Base-by-base conservation (phyloP, 2,888 invertebrate species). In the Lasioglossum morio region DNA sequence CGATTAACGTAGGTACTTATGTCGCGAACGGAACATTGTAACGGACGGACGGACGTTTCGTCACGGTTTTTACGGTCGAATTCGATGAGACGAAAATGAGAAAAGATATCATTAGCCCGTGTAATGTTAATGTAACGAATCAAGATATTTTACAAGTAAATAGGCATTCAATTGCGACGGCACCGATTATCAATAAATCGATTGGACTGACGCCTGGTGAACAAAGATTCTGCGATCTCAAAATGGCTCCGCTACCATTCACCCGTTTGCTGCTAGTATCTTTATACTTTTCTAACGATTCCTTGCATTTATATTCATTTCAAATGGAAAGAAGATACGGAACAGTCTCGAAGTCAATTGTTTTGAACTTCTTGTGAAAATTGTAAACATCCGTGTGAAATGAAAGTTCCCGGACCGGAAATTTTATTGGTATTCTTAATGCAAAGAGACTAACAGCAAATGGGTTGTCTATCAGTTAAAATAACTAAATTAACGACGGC, bases 101-200 rank as follows among this genome's bases (percentile, higher is more conserved):
- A 57, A 66, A 37, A 73, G 81, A 90, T 82, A 90, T 88, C 81
- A 83, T 79, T 91, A 90, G 90, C 72, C 27, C 81, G 79, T 81
- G 72, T 87, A 88, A 85, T 46, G 80, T 81, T 90, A 87, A 85
- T 81, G 37, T 89, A 87, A 85, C 60, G 80, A 88, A 88, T 90
- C 84, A 87, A 88, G 85, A 91, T 88, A 92, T 92, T 92, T 92
- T 92, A 92, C 91, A 91, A 81, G 85, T 88, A 90, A 82, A 87
- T 87, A 91, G 83, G 70, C 86, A 85, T 88, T 87, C 82, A 75
- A 84, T 82, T 73, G 85, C 75, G 85, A 85, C 84, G 83, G 81
- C n/a, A n/a, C 40, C 40, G 40, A 40, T 70, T 70, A n/a, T 70
- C 37, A n/a, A 23, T 19, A 37, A 66, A 66, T 69, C 69, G 37